Conservation (phyloP, 2,113 vertebrate species). For the Chloroceryle aenea region DNA sequence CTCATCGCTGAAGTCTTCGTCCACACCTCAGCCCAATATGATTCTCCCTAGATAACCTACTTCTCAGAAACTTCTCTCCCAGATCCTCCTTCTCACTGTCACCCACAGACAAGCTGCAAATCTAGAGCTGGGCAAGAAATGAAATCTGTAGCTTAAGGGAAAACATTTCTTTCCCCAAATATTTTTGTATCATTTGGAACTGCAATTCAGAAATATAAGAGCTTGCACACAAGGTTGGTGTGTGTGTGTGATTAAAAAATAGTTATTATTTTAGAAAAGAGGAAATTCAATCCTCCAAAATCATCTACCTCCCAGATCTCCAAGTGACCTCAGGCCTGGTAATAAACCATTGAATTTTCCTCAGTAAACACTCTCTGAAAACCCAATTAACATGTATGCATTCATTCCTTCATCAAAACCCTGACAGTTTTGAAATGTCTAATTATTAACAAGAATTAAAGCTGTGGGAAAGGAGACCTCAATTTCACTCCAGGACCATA, state of each 20-base stretch:
- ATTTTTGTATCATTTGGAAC: not conserved
- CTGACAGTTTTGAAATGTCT: not conserved
- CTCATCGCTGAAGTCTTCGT: conserved; percentile 26
- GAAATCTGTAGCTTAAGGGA: not conserved
- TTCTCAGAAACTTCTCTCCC: conserved; percentile 13
- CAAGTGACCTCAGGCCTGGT: not conserved
- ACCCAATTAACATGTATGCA: not conserved
- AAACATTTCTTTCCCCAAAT: not conserved
- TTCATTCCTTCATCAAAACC: not conserved
- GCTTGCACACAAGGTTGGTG: not conserved
- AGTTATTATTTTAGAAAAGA: not conserved
- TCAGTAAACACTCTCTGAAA: not conserved
- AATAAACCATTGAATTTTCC: not conserved
- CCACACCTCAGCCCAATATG: conserved; percentile 29
- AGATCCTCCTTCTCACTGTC: conserved; percentile 23
- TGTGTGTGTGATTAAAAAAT: no score
- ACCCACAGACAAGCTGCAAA: conserved; percentile 37
- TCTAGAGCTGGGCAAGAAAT: not conserved
- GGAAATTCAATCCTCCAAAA: not conserved
- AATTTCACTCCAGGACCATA: not conserved
- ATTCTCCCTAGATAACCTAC: not conserved
- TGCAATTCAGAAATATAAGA: not conserved
- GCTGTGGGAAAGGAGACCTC: not conserved
- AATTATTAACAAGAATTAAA: conserved; percentile 19
- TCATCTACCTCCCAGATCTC: not conserved